These are phyloP conservation scores for Salmo trutta DNA, from an alignment of 2,797 vertebrate species.

Conservation along the genomic window DNA sequence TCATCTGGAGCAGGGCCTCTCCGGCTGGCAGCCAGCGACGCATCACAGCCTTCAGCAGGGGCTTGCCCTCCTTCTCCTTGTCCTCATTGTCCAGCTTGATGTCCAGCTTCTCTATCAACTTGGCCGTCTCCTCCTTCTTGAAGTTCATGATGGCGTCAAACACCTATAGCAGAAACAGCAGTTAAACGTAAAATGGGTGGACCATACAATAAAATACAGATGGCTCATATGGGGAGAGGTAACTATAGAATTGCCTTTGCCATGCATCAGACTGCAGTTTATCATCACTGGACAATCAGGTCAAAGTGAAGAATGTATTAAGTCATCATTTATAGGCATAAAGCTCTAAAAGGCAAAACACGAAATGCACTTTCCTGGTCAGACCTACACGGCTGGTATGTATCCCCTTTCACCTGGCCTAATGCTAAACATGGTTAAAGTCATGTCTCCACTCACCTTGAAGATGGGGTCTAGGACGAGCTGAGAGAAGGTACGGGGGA, in stretches of 20 bases:
- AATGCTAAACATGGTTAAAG: background rate
- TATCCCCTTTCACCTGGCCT: background rate
- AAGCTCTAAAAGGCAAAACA: background rate
- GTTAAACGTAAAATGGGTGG: background rate
- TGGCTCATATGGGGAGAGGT: too few species aligned
- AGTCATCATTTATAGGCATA: conserved; percentile 80
- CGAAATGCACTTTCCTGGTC: background rate
- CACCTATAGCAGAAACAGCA: conserved; percentile 40
- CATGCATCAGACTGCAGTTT: conserved; percentile 67
- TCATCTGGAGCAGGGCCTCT: conserved; percentile 87
- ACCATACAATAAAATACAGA: background rate
- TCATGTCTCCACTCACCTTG: conserved; percentile 74
- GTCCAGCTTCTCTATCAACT: conserved; percentile 69
- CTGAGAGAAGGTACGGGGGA: conserved; percentile 85
- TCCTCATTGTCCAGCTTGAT: conserved; percentile 68
- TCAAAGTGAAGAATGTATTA: conserved; percentile 97
- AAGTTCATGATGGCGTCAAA: conserved; percentile 77
- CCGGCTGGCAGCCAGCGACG: conserved; percentile 86
- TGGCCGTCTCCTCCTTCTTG: conserved; percentile 70
- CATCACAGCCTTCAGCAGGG: conserved; percentile 81
- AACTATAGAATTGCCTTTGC: background rate
- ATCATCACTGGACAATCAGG: conserved; percentile 90
- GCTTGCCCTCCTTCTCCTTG: conserved; percentile 66
- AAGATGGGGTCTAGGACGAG: conserved; percentile 92
- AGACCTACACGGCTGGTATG: background rate